Evolutionary conservation across 1,140 invertebrate species (phyloP).

Genomic region (Capitella teleta): DNA sequence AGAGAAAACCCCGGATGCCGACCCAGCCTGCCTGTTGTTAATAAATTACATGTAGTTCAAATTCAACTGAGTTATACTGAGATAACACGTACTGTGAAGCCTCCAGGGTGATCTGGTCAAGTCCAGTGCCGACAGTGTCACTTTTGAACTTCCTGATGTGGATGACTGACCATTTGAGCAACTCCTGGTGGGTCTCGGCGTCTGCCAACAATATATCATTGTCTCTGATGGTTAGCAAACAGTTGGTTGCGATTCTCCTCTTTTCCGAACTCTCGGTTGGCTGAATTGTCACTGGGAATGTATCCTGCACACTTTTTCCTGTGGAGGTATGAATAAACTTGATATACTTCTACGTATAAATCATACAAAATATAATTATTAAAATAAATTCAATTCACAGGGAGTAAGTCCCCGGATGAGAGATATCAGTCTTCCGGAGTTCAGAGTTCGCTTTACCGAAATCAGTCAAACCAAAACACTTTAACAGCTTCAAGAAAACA

Average conservation of each 20-base stretch:
- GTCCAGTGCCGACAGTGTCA: background rate
- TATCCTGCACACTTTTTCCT: background rate
- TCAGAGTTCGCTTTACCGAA: too few species aligned
- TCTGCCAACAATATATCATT: background rate
- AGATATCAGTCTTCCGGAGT: too few species aligned
- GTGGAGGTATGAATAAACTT: background rate
- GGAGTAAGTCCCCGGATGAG: background rate
- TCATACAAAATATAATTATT: background rate
- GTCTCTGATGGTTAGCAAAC: background rate
- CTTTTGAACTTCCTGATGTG: background rate
- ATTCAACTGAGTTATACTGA: too few species aligned
- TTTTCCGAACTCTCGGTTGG: background rate
- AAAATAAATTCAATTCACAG: background rate
- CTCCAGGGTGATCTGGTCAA: background rate
- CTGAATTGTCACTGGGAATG: background rate
- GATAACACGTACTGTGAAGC: too few species aligned
- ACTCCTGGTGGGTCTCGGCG: background rate
- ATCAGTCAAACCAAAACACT: too few species aligned
- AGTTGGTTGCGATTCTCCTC: background rate
- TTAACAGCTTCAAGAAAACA: too few species aligned
- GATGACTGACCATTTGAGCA: background rate
- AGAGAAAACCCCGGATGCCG: too few species aligned
- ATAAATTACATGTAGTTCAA: too few species aligned
- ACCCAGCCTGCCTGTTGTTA: too few species aligned
- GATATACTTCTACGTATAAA: background rate